A percentile compares a stretch with the other conserved stretches of the same genome.
Conservation (phyloP, 2,888 invertebrate species). For the Lasioglossum morio region DNA sequence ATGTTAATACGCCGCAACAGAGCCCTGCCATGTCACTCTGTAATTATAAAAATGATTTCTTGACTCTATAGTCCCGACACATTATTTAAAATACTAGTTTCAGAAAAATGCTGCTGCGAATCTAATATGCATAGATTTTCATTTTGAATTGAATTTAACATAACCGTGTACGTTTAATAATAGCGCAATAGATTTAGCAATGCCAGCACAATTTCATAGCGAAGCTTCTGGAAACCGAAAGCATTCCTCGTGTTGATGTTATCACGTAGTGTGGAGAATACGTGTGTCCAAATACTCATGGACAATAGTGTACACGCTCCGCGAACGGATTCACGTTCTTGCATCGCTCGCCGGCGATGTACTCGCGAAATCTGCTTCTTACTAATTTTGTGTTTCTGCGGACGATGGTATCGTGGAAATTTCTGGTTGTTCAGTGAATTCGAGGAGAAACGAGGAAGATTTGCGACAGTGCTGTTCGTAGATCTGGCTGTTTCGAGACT, state of each 20-base stretch:
- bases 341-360: neutral
- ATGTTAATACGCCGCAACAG: neutral
- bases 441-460: conserved; percentile 1
- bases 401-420: conserved; percentile 1
- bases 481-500: conserved; percentile 1
- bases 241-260: neutral
- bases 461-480: neutral
- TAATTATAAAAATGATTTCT: neutral
- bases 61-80: neutral
- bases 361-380: conserved; percentile 34
- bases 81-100: neutral
- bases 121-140: neutral
- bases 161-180: neutral
- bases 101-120: neutral
- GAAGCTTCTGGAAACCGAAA: neutral
- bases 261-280: neutral
- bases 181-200: neutral
- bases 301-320: neutral
- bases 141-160: neutral
- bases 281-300: neutral
- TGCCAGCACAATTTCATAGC: neutral
- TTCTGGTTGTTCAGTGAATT: conserved; percentile 9
- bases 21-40: neutral
- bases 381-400: conserved; percentile 42
- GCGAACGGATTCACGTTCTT: neutral